Evolutionary conservation across 2,888 invertebrate species (phyloP), one percentile per base, ranked within the genome.

Genomic region (Epinotia bilunana): DNA sequence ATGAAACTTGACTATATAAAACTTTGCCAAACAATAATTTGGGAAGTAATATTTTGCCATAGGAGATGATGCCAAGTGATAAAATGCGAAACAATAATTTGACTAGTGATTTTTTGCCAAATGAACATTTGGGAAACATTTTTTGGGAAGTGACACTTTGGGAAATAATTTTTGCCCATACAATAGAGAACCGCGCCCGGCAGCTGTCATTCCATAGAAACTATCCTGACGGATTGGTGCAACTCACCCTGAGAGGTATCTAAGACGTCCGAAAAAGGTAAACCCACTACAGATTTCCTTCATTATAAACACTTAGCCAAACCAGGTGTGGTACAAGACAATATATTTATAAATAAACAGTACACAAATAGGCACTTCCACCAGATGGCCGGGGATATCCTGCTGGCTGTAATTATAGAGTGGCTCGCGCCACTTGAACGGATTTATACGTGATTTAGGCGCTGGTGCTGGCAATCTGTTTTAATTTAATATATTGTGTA

Each of bases 331-430:
- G 33, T 46, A 46, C 58, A 49, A 72, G 72, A 72, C 75, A 80
- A 80, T 80, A 79, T 78, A 49, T 70, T 53, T 73, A 69, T 69
- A 69, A 64, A 73, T 69, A 76, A 69, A 65, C 65, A 55, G 55
- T 73, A 84, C 84, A 82, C 83, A 87, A 87, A 88, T 87, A 89
- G 87, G 82, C 82, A 83, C 85, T 85, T 85, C 85, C 85, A 83
- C 90, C 92, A 93, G 91, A 93, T 93, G 93, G 90, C 90, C 86
- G 87, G 87, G 91, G 92, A 92, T 92, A 92, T 93, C 93, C 93
- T 92, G 93, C 86, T 83, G 83, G 90, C 86, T 81, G 79, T 90
- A 89, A 91, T 91, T 91, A 90, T 88, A 89, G 89, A 88, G 88
- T 88, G 87, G 88, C 84, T 84, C 84, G 84, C 81, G 86, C 85